phyloP scores from a whole-genome alignment of 2,888 invertebrate genomes.

The Thumatha senex region DNA sequence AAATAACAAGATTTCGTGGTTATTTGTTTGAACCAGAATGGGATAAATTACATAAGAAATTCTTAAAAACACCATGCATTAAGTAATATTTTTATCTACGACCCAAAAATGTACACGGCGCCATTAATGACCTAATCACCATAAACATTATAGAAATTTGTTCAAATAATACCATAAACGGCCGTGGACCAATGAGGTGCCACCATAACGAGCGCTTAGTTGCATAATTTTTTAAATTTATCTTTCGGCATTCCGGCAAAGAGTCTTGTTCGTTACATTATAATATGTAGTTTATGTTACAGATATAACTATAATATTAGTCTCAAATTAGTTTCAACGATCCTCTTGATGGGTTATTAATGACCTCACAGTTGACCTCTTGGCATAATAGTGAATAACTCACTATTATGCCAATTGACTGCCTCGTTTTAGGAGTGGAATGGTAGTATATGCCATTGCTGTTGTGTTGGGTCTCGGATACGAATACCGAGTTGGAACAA shows the following conservation, averaged over 20 bases:
- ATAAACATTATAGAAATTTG: conserved; percentile 43
- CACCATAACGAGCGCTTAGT: conserved; percentile 18
- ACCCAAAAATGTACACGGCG: no score
- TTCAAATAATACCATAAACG: conserved; percentile 36
- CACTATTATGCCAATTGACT: no score
- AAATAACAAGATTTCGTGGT: no score
- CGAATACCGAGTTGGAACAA: no score
- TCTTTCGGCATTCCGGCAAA: conserved; percentile 17
- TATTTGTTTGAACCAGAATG: no score
- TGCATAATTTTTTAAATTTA: conserved; percentile 25
- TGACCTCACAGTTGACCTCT: not conserved
- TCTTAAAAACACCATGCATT: no score
- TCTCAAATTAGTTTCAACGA: not conserved
- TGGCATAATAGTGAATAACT: no score
- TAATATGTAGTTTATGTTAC: not conserved
- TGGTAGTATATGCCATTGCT: no score
- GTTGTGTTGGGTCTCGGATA: no score
- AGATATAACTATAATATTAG: not conserved
- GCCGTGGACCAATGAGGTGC: conserved; percentile 21
- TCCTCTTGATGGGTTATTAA: not conserved
- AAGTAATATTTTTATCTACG: no score
- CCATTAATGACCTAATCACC: conserved; percentile 18
- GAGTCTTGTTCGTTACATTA: not conserved
- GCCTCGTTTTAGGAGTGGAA: no score
- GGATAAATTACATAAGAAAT: no score